Conservation (phyloP, 2,888 invertebrate genomes). For the Tiliacea aurago region DNA sequence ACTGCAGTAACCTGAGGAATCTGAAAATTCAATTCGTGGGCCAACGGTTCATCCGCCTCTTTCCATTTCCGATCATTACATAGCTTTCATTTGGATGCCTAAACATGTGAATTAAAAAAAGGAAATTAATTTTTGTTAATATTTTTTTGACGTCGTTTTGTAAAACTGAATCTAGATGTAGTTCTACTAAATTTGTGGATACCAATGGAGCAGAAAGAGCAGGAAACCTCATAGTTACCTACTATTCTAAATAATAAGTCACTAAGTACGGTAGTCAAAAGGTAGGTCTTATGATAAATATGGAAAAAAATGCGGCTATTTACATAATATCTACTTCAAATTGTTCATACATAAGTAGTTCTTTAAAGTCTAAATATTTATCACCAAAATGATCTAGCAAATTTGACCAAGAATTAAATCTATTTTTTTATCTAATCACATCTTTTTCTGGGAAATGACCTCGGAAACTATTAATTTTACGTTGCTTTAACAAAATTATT, state of each 20-base stretch:
- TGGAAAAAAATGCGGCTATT: background rate
- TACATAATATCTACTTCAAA: background rate
- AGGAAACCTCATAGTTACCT: background rate
- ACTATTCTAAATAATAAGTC: background rate
- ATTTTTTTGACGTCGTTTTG: too few relatives aligned
- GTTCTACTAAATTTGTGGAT: background rate
- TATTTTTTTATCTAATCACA: too few relatives aligned
- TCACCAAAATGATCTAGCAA: background rate
- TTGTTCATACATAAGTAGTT: background rate
- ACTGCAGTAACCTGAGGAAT: slow-evolving; percentile 16
- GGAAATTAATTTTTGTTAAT: background rate
- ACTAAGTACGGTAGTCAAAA: background rate
- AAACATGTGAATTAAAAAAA: background rate
- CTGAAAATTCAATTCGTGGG: background rate
- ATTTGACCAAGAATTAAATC: background rate
- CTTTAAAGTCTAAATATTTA: background rate
- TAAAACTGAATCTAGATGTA: background rate
- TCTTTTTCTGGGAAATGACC: too few relatives aligned
- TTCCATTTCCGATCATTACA: slow-evolving; percentile 35
- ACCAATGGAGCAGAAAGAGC: background rate
- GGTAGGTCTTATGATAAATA: background rate
- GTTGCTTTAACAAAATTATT: background rate
- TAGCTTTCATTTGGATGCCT: slow-evolving; percentile 9
- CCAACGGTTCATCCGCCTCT: background rate
- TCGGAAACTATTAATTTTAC: background rate